Conservation (phyloP, 2,113 vertebrate species). For the Miniopterus natalensis region DNA sequence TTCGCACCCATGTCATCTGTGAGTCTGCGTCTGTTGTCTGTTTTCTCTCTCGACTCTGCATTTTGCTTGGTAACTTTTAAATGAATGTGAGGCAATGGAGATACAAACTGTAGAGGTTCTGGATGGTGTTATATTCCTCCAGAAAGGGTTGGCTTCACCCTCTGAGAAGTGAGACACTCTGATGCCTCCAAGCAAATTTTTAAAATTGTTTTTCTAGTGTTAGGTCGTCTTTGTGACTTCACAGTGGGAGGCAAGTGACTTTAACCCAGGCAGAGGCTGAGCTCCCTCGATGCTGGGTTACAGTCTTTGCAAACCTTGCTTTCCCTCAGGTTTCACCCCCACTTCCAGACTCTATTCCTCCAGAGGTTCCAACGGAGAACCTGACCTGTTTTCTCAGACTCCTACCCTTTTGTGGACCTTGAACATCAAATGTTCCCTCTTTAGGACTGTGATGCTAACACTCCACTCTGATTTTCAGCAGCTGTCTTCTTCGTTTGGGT, state of each 20-base stretch:
- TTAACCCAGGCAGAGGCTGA: accelerated
- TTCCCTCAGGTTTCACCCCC: accelerated
- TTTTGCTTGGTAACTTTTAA: background rate
- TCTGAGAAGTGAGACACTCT: background rate
- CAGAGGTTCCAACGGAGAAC: accelerated
- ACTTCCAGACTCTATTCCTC: accelerated
- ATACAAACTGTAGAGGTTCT: accelerated
- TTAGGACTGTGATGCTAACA: accelerated
- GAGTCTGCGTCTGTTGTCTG: background rate
- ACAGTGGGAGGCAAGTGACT: background rate
- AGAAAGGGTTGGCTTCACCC: background rate
- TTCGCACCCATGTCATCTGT: accelerated
- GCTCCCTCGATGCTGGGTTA: background rate
- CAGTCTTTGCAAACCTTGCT: background rate
- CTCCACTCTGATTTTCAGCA: background rate
- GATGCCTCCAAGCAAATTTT: too few relatives aligned
- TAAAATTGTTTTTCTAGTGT: too few relatives aligned
- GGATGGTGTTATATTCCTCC: accelerated
- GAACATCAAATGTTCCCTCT: background rate
- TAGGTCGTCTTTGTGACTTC: too few relatives aligned
- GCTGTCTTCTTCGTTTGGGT: background rate
- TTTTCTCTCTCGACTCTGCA: background rate
- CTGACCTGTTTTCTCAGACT: background rate
- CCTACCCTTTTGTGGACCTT: too few relatives aligned
- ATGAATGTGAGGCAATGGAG: accelerated